Conservation (phyloP, 2,888 invertebrate species). For the Aplocera efformata region DNA sequence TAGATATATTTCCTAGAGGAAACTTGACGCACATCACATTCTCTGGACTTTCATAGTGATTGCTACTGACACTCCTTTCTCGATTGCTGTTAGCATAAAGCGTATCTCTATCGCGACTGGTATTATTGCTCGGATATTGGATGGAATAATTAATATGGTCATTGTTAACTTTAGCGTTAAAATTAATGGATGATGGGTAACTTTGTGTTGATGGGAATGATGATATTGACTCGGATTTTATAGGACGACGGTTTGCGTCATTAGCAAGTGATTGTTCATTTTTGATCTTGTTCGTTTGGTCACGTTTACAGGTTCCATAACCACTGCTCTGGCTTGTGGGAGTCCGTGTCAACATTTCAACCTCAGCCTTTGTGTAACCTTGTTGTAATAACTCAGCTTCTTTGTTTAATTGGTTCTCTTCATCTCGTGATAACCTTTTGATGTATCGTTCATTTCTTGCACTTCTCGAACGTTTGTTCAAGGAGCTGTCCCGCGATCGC, state of each 20-base stretch:
- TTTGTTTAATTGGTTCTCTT: slow-evolving; percentile 79
- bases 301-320: slow-evolving; percentile 70
- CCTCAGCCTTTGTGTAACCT: slow-evolving; percentile 75
- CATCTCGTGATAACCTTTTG: slow-evolving; percentile 86
- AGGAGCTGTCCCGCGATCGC: slow-evolving; percentile 79
- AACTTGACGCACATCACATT: slow-evolving; percentile 75
- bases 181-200: slow-evolving; percentile 76
- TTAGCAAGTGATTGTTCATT: slow-evolving; percentile 52
- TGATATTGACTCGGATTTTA: slow-evolving; percentile 74
- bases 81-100: slow-evolving; percentile 61
- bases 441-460: slow-evolving; percentile 91
- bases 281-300: slow-evolving; percentile 69
- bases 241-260: slow-evolving; percentile 56
- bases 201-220: slow-evolving; percentile 77
- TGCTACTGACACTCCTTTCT: slow-evolving; percentile 57
- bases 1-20: slow-evolving; percentile 71
- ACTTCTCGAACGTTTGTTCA: slow-evolving; percentile 83
- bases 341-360: slow-evolving; percentile 77
- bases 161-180: slow-evolving; percentile 78
- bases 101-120: slow-evolving; percentile 50
- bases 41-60: slow-evolving; percentile 62
- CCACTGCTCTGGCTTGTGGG: slow-evolving; percentile 76
- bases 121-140: slow-evolving; percentile 60
- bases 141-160: slow-evolving; percentile 77
- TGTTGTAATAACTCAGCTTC: slow-evolving; percentile 77